phyloP scores from a whole-genome alignment of 2,113 vertebrate species.

The Tachycineta bicolor region DNA sequence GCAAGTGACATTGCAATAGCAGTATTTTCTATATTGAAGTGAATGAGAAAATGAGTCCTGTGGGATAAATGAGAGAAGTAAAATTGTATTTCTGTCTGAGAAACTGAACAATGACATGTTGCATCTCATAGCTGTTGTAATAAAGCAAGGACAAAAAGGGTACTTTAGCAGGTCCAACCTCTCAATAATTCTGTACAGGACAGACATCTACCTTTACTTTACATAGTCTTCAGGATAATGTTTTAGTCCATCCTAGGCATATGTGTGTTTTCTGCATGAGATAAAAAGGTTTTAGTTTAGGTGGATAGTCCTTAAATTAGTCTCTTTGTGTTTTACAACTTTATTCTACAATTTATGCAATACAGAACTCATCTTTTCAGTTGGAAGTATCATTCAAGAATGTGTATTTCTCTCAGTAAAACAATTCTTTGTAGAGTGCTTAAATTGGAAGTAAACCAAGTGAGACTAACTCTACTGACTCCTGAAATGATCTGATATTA shows the following conservation, averaged over 20 bases:
- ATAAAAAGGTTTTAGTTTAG: neutral
- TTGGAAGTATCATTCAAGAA: neutral
- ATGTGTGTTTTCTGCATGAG: neutral
- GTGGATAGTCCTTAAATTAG: neutral
- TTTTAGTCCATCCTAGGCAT: neutral
- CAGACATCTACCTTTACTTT: neutral
- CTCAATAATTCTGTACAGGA: neutral
- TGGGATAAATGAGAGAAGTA: neutral
- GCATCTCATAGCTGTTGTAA: neutral
- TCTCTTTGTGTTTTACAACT: neutral
- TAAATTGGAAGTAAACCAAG: neutral
- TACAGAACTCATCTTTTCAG: neutral
- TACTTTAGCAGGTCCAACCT: neutral
- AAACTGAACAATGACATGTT: neutral
- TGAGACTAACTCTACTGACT: neutral
- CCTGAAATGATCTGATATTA: neutral
- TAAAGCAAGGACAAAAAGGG: neutral
- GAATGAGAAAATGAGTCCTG: neutral
- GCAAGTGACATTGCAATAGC: neutral
- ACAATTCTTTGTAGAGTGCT: neutral
- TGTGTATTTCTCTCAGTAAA: neutral
- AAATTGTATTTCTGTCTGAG: neutral
- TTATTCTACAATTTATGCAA: neutral
- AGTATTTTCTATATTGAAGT: neutral
- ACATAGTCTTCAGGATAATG: neutral